Conservation (phyloP, 2,113 vertebrate species). For the Dicaeum eximium region DNA sequence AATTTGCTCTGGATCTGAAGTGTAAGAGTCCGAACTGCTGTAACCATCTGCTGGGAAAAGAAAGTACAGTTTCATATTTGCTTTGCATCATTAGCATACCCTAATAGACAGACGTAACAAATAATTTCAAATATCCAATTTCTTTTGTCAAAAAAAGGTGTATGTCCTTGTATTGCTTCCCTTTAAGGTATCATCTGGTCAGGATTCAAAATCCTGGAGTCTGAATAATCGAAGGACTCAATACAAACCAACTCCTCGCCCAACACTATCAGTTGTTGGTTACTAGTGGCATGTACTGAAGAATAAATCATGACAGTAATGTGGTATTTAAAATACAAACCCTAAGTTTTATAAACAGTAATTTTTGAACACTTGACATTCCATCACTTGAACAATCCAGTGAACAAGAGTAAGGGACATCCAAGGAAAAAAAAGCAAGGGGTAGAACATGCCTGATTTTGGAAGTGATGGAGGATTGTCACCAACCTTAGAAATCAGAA, state of each 20-base stretch:
- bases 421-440: neutral
- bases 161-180: neutral
- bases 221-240: neutral
- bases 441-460: neutral
- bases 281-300: neutral
- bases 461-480: neutral
- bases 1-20: conserved; percentile 93
- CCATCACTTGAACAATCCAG: neutral
- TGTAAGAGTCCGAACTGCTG: conserved; percentile 96
- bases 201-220: neutral
- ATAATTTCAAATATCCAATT: neutral
- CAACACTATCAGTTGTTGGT: neutral
- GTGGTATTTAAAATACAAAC: neutral
- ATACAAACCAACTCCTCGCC: neutral
- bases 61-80: conserved; percentile 34
- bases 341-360: neutral
- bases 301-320: neutral
- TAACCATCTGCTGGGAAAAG: conserved; percentile 86
- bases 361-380: neutral
- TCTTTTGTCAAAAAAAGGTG: neutral
- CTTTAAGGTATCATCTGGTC: neutral
- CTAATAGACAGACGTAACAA: neutral
- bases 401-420: neutral
- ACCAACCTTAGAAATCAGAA: neutral
- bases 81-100: neutral